Percentiles rank a stretch among this genome's conserved stretches.
Evolutionary conservation across 2,797 vertebrate species (phyloP).

Genomic region (Naso thynnoides): DNA sequence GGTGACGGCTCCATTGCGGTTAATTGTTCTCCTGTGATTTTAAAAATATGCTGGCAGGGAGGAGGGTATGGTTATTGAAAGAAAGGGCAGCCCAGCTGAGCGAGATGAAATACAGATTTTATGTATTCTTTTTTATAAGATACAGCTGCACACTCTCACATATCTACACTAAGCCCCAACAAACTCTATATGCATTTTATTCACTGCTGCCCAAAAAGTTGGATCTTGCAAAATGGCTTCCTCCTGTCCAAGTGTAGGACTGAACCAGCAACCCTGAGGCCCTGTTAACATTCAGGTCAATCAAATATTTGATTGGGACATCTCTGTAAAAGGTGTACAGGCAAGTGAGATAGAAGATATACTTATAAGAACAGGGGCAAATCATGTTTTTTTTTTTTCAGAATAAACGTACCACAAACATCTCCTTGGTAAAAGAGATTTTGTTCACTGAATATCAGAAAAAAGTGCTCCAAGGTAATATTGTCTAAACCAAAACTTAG

Average conservation of each 20-base stretch:
- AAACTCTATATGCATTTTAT: slow-evolving; percentile 35
- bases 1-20: slow-evolving; percentile 29
- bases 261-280: slow-evolving; percentile 29
- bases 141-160: background rate
- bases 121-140: slow-evolving; percentile 5
- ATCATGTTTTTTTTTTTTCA: no score
- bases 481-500: no score
- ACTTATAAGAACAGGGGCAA: no score
- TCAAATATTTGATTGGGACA: no score
- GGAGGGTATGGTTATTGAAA: background rate
- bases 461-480: no score
- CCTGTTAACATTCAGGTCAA: slow-evolving; percentile 26
- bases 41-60: background rate
- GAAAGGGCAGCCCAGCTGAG: background rate
- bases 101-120: background rate
- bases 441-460: no score
- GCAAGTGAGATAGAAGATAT: no score
- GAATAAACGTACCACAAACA: no score
- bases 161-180: background rate
- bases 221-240: slow-evolving; percentile 18
- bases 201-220: slow-evolving; percentile 27
- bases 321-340: no score
- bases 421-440: no score
- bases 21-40: slow-evolving; percentile 42
- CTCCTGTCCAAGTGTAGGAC: slow-evolving; percentile 9